Evolutionary conservation across 2,113 vertebrate species (phyloP), one percentile per base, ranked within the genome.

Genomic region (Micronisus gabar): DNA sequence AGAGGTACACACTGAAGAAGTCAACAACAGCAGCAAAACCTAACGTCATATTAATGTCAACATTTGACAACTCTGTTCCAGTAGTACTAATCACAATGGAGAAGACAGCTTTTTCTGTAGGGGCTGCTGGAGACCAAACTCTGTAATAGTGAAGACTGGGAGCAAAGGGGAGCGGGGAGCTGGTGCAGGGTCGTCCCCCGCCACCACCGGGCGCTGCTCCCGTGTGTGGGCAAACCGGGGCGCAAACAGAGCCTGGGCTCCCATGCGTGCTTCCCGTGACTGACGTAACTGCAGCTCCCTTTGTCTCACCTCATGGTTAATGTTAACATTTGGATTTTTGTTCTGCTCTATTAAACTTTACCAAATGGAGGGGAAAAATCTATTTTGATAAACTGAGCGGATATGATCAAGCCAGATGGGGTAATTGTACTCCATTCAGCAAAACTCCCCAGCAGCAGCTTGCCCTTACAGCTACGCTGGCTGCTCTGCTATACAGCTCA

Each of bases 191-290:
- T 50, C 68, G 9, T 52, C 62, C 43, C 15, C 10, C n/a, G 29
- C 10, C 50, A n/a, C 38, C 5, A 1, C 36, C 2, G 1, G 63
- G 26, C 27, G 1, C 36, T 15, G 47, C 36, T 22, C 22, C 48
- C 9, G 2, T 11, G 4, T 21, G 45, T 21, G 45, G 50, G 43
- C 56, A 41, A n/a, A 8, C 13, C 10, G 6, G 41, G 14, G 36
- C 1, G 30, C 15, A 8, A 4, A 3, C 16, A 10, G 61, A 32
- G 55, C 73, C 11, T 0, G 7, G 55, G 59, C 13, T 30, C 9
- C 53, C 25, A 14, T 0, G 22, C 0, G 7, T 11, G 43, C 38
- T 18, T 1, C 55, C 65, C 2, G 0, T 0, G 13, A 11, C 43
- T 0, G 6, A 4, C 11, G 12, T 0, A 17, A 6, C 52, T 2